These are phyloP conservation scores for Meloidogyne floridensis DNA, from an alignment of 1,140 invertebrate species.

Conservation along the genomic window DNA sequence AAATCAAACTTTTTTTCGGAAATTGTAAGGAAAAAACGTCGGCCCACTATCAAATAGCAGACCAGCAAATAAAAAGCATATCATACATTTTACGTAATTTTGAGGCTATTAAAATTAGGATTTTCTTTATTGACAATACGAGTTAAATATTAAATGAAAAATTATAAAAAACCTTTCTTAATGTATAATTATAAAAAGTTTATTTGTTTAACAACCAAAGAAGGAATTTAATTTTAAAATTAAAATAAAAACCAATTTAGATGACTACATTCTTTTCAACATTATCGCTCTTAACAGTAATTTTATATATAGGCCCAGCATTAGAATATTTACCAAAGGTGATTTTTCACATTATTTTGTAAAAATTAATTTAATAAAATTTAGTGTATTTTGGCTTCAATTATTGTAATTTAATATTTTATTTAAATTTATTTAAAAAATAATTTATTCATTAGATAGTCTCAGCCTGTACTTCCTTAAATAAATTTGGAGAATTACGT, in stretches of 20 bases:
- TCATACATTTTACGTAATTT: no score
- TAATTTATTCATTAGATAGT: conserved; percentile 34
- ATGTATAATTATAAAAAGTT: no score
- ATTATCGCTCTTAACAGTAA: conserved; percentile 57
- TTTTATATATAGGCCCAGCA: conserved; percentile 60
- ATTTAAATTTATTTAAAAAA: background rate
- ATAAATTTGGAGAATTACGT: conserved; percentile 55
- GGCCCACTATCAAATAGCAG: no score
- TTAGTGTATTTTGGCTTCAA: conserved; percentile 63
- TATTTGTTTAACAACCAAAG: no score
- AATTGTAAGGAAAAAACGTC: no score
- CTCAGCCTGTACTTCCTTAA: conserved; percentile 52
- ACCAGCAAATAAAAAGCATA: no score
- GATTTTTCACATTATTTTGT: background rate
- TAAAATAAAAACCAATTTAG: conserved; percentile 26
- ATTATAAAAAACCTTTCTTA: no score
- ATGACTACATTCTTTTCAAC: conserved; percentile 62
- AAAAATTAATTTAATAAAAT: background rate
- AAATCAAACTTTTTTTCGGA: no score
- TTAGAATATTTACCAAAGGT: conserved; percentile 63
- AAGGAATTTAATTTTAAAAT: no score
- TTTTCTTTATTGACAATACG: no score
- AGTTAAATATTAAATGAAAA: no score
- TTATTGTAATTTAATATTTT: conserved; percentile 40
- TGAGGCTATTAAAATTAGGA: no score